These are phyloP conservation scores for Muntiacus reevesi DNA, from an alignment of 2,113 vertebrate genomes.

Conservation along the genomic window DNA sequence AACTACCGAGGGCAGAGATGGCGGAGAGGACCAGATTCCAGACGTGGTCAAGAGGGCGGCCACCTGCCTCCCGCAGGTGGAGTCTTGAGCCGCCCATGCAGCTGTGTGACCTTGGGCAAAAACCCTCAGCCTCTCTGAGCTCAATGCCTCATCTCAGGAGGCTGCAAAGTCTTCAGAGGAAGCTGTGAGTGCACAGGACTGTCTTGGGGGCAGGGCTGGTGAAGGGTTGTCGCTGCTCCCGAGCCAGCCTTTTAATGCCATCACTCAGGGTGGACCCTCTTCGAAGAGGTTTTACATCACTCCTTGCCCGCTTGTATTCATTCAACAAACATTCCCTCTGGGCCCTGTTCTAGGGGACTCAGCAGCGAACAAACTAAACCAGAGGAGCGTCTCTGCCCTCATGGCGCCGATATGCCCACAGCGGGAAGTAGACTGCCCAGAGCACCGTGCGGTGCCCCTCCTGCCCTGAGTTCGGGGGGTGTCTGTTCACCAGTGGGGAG, in stretches of 20 bases:
- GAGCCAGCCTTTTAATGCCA: neutral
- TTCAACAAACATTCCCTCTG: neutral
- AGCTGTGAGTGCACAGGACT: accelerated
- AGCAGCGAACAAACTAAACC: no score
- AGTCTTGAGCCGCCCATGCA: accelerated
- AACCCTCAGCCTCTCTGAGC: neutral
- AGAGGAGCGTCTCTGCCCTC: no score
- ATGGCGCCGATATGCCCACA: accelerated
- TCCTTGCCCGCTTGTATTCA: neutral
- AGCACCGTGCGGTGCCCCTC: accelerated
- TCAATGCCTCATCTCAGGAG: neutral
- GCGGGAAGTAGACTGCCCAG: accelerated
- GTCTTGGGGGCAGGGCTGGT: neutral
- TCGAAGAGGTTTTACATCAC: neutral
- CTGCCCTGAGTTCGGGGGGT: neutral
- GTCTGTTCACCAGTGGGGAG: accelerated
- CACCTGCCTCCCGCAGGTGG: neutral
- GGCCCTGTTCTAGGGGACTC: neutral
- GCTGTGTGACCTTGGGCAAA: neutral
- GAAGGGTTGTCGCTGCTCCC: neutral
- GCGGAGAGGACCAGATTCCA: neutral
- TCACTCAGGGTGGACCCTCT: neutral
- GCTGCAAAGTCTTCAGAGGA: neutral
- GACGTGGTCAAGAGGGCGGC: accelerated
- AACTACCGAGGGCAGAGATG: neutral